These are phyloP conservation scores for Anguilla rostrata DNA, from an alignment of 2,113 vertebrate genomes.

Conservation along the genomic window DNA sequence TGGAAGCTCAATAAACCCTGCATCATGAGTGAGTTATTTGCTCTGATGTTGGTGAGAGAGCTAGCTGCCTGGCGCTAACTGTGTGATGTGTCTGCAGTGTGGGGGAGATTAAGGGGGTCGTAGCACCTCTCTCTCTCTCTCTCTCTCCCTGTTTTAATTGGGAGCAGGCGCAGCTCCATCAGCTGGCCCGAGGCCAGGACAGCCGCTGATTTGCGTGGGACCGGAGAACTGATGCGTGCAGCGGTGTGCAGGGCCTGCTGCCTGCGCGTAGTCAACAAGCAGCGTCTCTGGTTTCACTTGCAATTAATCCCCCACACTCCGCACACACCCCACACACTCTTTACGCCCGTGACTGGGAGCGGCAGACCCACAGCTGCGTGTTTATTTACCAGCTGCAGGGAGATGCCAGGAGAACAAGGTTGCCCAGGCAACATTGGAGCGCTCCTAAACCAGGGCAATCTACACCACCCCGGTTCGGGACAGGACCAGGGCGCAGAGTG, in stretches of 20 bases:
- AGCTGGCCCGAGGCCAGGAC: no score
- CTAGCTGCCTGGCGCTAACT: neutral
- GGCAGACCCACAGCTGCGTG: constrained; percentile 52
- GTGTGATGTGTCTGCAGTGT: neutral
- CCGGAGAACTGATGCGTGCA: constrained; percentile 23
- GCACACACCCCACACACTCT: neutral
- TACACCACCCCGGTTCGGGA: no score
- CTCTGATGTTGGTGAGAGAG: no score
- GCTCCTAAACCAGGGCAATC: constrained; percentile 43
- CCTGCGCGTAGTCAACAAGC: constrained; percentile 44
- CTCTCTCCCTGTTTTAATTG: neutral
- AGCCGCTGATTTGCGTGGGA: neutral
- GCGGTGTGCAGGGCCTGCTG: constrained; percentile 34
- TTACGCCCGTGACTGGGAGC: constrained; percentile 34
- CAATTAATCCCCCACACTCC: constrained; percentile 54
- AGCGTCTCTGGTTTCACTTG: constrained; percentile 60
- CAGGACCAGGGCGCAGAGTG: no score
- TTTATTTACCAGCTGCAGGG: constrained; percentile 63
- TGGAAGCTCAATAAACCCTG: neutral
- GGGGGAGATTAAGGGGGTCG: neutral
- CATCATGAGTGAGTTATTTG: neutral
- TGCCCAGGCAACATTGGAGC: constrained; percentile 48
- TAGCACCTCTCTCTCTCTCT: neutral
- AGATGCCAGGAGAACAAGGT: constrained; percentile 50
- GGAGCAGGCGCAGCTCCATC: neutral